A percentile compares a stretch with the other conserved stretches of the same genome.
These are phyloP conservation scores for Phyllotreta cruciferae DNA, from an alignment of 2,888 invertebrate species.

Conservation along the genomic window DNA sequence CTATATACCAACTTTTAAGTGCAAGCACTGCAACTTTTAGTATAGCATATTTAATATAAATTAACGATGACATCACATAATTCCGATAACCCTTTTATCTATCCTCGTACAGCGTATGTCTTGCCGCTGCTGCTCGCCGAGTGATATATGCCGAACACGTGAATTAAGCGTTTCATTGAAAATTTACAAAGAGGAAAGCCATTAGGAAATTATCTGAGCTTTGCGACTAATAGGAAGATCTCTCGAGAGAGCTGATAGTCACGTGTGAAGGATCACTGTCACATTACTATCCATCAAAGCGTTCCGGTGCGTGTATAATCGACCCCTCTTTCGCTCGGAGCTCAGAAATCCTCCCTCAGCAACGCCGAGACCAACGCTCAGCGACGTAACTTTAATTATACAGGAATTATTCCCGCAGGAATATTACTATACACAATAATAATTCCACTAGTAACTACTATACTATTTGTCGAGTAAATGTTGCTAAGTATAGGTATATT, in stretches of 20 bases:
- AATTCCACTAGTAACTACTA: too few species aligned
- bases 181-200: slow-evolving; percentile 42
- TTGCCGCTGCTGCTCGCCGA: not conserved
- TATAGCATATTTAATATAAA: not conserved
- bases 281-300: slow-evolving; percentile 55
- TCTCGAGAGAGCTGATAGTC: slow-evolving; percentile 52
- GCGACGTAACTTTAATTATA: not conserved
- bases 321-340: slow-evolving; percentile 15
- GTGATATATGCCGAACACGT: slow-evolving; percentile 9
- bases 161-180: slow-evolving; percentile 35
- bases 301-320: slow-evolving; percentile 31
- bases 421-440: too few species aligned
- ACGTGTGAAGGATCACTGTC: slow-evolving; percentile 58
- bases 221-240: slow-evolving; percentile 54
- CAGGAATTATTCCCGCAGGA: too few species aligned
- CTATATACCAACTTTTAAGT: too few species aligned
- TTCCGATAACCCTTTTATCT: not conserved
- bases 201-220: slow-evolving; percentile 52
- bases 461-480: too few species aligned
- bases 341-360: slow-evolving; percentile 4
- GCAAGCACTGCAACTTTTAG: too few species aligned
- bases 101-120: not conserved
- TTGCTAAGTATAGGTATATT: too few species aligned
- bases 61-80: too few species aligned
- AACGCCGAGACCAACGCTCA: slow-evolving; percentile 2